These are phyloP conservation scores for Drepana falcataria DNA, from an alignment of 2,888 invertebrate species.

Conservation along the genomic window DNA sequence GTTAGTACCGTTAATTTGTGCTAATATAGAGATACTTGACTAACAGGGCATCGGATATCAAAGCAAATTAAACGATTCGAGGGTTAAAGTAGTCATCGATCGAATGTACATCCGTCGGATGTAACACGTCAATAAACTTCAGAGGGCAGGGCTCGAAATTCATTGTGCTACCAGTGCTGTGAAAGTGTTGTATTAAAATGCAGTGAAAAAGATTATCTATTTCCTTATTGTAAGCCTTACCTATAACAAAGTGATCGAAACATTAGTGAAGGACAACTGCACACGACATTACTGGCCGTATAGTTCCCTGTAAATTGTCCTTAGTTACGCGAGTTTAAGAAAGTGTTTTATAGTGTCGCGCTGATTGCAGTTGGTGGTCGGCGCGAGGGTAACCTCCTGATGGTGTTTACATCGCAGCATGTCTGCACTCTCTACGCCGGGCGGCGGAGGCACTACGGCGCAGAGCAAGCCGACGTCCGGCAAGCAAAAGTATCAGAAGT, in stretches of 20 bases:
- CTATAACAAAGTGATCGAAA: constrained; percentile 6
- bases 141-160: constrained; percentile 67
- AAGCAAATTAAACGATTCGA: constrained; percentile 23
- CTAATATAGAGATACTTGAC: constrained; percentile 26
- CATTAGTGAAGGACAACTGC: constrained; percentile 38
- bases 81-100: constrained; percentile 51
- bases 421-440: constrained; percentile 96
- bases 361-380: constrained; percentile 74
- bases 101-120: constrained; percentile 65
- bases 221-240: constrained; percentile 1
- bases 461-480: constrained; percentile 80
- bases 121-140: constrained; percentile 77
- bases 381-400: constrained; percentile 78
- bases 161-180: constrained; percentile 52
- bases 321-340: constrained; percentile 28
- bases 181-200: constrained; percentile 56
- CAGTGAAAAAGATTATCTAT: constrained; percentile 15
- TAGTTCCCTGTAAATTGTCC: constrained; percentile 4
- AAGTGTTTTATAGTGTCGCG: constrained; percentile 20
- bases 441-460: constrained; percentile 78
- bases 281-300: constrained; percentile 16
- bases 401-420: constrained; percentile 97
- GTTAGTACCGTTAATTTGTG: constrained; percentile 59
- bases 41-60: constrained; percentile 16
- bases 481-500: constrained; percentile 97